Evolutionary conservation across 2,888 invertebrate species (phyloP), one percentile per base, ranked within the genome.

Genomic region (Nysson spinosus): DNA sequence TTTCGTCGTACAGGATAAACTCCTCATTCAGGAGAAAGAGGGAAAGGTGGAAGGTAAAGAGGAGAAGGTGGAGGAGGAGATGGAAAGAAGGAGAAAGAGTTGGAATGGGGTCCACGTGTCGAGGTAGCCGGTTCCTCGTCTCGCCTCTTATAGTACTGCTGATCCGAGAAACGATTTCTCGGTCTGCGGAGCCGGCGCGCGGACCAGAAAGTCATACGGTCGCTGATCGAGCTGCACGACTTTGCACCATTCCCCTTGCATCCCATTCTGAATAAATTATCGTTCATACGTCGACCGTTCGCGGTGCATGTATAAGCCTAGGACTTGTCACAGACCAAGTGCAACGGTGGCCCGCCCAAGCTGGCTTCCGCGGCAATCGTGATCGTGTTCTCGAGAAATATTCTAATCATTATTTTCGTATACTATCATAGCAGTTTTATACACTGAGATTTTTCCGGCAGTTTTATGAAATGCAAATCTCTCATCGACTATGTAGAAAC

Each of bases 111-210:
- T 63, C 55, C 73, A 71, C 67, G 67, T 46, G 63, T 62, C 55
- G 37, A 12, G 47, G 50, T 12, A 20, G 16, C 34, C 50, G 20
- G 39, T 14, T 34, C 22, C 49, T 30, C 43, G 54, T 35, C 49
- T 47, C 40, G 37, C 54, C 58, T 46, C 55, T 56, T 47, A 39
- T 44, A 40, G 44, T 54, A 28, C 35, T 60, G 69, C 68, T 62
- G 72, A 69, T 62, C 69, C 62, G 55, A 62, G 73, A 71, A 72
- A 72, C 74, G 77, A 79, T 80, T 75, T 79, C 78, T 72, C 72
- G 70, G 72, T 69, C 67, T 69, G 62, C 69, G 61, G 62, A 63
- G 58, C 68, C 46, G 50, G 52, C 61, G 47, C 57, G 62, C 54
- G 30, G 17, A 34, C 68, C 67, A 64, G 69, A 69, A 68, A 72